Conservation (phyloP, 2,113 vertebrate species). For the Apteryx mantelli region DNA sequence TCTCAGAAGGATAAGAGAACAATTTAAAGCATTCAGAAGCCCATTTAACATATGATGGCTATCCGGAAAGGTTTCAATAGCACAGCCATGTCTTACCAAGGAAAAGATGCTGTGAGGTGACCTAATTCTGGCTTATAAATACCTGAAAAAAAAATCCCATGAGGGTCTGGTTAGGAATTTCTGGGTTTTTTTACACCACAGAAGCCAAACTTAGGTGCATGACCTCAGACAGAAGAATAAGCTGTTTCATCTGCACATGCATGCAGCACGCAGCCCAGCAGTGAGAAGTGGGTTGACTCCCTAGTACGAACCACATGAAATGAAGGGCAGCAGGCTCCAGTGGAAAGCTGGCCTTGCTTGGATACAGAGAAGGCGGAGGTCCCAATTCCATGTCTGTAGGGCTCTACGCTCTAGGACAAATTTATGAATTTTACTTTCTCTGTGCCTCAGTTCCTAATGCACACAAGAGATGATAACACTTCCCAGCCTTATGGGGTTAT, state of each 20-base stretch:
- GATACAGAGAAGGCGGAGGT: fast-evolving
- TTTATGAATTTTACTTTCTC: not conserved
- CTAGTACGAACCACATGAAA: not conserved
- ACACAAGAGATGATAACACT: not conserved
- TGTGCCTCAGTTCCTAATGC: not conserved
- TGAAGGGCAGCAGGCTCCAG: not conserved
- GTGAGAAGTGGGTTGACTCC: fast-evolving
- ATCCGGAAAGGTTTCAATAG: not conserved
- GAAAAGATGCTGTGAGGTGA: not conserved
- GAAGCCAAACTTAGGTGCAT: not conserved
- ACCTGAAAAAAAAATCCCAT: not conserved
- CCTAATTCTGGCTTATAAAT: not conserved
- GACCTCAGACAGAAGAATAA: not conserved
- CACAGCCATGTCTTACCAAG: not conserved
- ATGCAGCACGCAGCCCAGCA: fast-evolving
- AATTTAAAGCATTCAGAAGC: not conserved
- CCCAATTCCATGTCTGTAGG: not conserved
- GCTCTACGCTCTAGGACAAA: not conserved
- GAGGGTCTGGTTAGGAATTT: not conserved
- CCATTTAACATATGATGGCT: not conserved
- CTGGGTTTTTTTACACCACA: not conserved
- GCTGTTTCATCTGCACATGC: not conserved
- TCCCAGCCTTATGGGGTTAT: not conserved
- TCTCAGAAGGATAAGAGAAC: not conserved
- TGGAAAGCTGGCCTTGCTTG: not conserved